Evolutionary conservation across 2,888 invertebrate genomes (phyloP), one percentile per base, ranked within the genome.

Genomic region (Rotaria socialis): DNA sequence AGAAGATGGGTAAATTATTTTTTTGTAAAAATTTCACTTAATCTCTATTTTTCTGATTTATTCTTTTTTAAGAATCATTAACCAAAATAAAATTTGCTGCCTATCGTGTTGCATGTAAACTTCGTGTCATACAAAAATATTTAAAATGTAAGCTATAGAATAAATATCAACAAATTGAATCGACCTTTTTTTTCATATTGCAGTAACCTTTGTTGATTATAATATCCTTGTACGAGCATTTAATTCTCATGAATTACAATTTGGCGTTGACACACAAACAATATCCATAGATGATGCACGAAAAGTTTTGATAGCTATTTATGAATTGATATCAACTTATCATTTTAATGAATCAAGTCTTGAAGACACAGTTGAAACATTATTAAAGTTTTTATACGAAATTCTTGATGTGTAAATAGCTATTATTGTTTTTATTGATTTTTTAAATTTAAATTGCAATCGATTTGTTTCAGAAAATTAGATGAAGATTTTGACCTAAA

Each of bases 41-140:
- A 80, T 47, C 19, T 16, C 0, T 19, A 22, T 80, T 8, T 6
- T n/a, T 22, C n/a, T n/a, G 1, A 24, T 3, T 50, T 1, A 50
- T 50, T 50, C 50, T 4, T 8, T 80, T 24, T 80, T 16, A 52
- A 80, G 80, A 80, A 19, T 41, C 47, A 1, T 47, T 80, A 80
- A 47, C 80, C 14, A 10, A 8, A 47, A 94, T 95, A 87, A 94
- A 94, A 89, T 95, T 94, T 91, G 93, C 94, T 88, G 93, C 94
- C 5, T 95, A 95, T 89, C 93, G 95, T 88, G 93, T 94, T 87
- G 95, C 95, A 27, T 93, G 94, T 88, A 95, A 95, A 91, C 92
- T 94, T 88, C 91, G 93, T 88, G 92, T 93, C 86, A 90, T 94
- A 85, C 94, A 94, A 89, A 93, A 92, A 88, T 91, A 93, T 88